Evolutionary conservation across 2,888 invertebrate genomes (phyloP), one percentile per base, ranked within the genome.

Genomic region (Sinotaia quadrata): DNA sequence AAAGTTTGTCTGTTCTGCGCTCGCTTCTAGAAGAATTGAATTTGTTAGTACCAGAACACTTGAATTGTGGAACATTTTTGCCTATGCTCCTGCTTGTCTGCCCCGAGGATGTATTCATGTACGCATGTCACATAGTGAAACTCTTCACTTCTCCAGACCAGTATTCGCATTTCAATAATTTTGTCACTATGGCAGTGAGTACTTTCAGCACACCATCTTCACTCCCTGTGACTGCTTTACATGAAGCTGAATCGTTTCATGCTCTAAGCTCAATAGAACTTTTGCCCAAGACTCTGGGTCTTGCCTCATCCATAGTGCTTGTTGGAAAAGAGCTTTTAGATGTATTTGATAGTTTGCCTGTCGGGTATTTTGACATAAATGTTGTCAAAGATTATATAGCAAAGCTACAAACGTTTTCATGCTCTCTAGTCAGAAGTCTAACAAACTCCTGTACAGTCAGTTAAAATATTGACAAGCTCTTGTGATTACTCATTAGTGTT

Each of bases 31-130:
- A 65, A 29, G 63, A 65, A 29, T 27, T 65, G 18, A 36, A 54
- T 21, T 34, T 54, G 4, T 24, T 63, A 29, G 44, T 56, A 18
- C 63, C 63, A 2, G 24, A n/a, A 1, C 41, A 54, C 5, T 54
- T 65, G 29, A 33, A 37, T 2, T 24, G 33, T 4, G 44, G 36
- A 21, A 52, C 41, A 18, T 37, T 65, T 52, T 24, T 65, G 54
- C 63, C 63, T 10, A 29, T 65, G 3, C 56, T 65, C 15, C 27
- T 65, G 29, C 15, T 65, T 41, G 63, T 54, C 4, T 54, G 54
- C 31, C 63, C 63, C 0, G 54, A 65, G 44, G 63, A 65, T 4
- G 44, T 65, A 31, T 65, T 65, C 21, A n/a, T 52, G 7, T 65
- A 65, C 21, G 63, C 63, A 18, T 65, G 41, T 31, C 54, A 54